Evolutionary conservation across 2,888 invertebrate genomes (phyloP), one percentile per base, ranked within the genome.

Genomic region (Chrysolina oricalcia): DNA sequence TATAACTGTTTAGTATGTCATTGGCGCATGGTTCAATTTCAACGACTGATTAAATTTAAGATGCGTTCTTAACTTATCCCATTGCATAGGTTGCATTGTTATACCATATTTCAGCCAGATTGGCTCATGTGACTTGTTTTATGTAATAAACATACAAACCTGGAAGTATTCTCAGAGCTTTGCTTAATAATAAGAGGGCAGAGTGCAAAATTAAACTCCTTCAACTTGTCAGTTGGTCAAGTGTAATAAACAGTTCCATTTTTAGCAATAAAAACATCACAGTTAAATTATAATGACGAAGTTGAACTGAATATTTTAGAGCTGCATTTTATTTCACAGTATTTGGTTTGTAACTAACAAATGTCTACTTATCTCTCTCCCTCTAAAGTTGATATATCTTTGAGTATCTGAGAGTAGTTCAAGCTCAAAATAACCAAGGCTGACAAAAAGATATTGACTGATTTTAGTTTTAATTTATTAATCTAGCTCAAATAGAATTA

Each of bases 11-110:
- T 6, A 35, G 48, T 68, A 69, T 17, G 72, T 75, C 72, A 75
- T 75, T 75, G 72, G 72, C 72, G 15, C 41, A 59, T 65, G 69
- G 59, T 72, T 75, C 75, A 68, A 27, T 72, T 69, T 75, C 63
- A 56, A 68, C 64, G 75, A 75, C 75, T 75, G 75, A 75, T 75
- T 75, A 75, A 64, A 69, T 69, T 75, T 75, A 75, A 75, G 75
- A 59, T 10, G 43, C 48, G 35, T 68, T 68, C 13, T 53, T 9
- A 50, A 48, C 9, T 68, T 27, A 46, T 15, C 15, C 46, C n/a
- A 17, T 21, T 27, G n/a, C 27, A 15, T 50, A 11, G 40, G 9
- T 19, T 53, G 43, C 40, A 48, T 68, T 53, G 13, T 40, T 40
- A 41, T 15, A 53, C 19, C 53, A 17, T 3, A 27, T 23, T 43